Conservation (phyloP, 2,888 invertebrate genomes). For the Conistra vaccinii region DNA sequence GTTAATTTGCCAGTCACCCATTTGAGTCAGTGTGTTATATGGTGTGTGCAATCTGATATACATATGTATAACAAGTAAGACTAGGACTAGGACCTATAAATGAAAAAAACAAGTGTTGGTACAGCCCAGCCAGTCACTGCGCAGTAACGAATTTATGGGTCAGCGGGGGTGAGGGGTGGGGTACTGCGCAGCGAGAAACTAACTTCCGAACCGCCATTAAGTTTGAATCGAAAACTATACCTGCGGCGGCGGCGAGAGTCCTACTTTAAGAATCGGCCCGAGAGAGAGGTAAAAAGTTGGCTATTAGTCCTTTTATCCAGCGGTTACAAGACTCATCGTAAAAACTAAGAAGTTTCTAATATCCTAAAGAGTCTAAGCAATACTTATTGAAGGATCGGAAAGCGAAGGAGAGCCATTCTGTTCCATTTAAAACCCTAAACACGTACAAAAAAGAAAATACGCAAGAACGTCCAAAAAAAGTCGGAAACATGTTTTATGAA, state of each 20-base stretch:
- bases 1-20: neutral
- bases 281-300: neutral
- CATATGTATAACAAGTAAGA: too few relatives aligned
- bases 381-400: neutral
- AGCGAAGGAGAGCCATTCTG: neutral
- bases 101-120: too few relatives aligned
- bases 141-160: too few relatives aligned
- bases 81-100: too few relatives aligned
- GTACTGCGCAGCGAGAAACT: too few relatives aligned
- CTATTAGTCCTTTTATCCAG: neutral
- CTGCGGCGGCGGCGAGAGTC: neutral
- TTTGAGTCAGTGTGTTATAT: neutral
- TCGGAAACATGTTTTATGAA: constrained; percentile 43
- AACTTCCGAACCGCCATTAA: too few relatives aligned
- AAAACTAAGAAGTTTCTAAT: neutral
- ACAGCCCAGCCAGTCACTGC: too few relatives aligned
- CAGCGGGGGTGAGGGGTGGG: too few relatives aligned
- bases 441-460: neutral
- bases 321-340: neutral
- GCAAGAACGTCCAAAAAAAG: constrained; percentile 6
- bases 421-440: constrained; percentile 5
- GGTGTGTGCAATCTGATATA: neutral
- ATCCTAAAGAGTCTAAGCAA: neutral
- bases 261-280: neutral
- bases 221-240: too few relatives aligned